Evolutionary conservation across 2,113 vertebrate genomes (phyloP).

Genomic region (Harpagus bidentatus): DNA sequence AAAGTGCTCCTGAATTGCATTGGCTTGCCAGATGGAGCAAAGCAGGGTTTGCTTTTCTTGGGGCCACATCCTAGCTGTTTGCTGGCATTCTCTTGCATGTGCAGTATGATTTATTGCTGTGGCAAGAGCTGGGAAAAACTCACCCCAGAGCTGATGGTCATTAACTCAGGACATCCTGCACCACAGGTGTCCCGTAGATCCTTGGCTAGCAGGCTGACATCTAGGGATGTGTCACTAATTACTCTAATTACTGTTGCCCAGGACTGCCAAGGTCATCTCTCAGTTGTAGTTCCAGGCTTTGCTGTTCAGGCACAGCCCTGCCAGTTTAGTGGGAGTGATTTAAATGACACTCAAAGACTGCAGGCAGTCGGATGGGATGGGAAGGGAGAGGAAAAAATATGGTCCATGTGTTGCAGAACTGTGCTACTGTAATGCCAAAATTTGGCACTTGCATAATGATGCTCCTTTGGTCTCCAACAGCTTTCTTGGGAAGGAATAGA

Average conservation of each 20-base stretch:
- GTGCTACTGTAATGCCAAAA: not conserved
- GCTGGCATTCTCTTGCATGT: not conserved
- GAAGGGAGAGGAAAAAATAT: not conserved
- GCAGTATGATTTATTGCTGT: not conserved
- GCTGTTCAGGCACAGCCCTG: conserved; percentile 47
- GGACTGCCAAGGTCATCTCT: conserved; percentile 37
- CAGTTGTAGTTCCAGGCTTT: conserved; percentile 49
- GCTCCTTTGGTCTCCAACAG: not conserved
- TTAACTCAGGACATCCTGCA: not conserved
- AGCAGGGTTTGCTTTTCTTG: not conserved
- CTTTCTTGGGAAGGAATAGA: not conserved
- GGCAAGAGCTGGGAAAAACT: not conserved
- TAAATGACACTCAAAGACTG: conserved; percentile 12
- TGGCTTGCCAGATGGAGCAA: not conserved
- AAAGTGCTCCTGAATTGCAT: not conserved
- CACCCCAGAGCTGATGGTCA: not conserved
- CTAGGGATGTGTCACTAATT: conserved; percentile 56
- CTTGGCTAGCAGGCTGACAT: not conserved
- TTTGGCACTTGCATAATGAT: not conserved
- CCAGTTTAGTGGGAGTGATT: conserved; percentile 32
- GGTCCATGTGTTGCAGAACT: rapidly evolving
- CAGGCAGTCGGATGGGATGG: not conserved
- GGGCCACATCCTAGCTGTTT: rapidly evolving
- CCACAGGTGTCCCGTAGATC: not conserved
- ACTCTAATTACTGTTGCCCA: conserved; percentile 57